Conservation (phyloP, 1,140 invertebrate species). For the Sogatella furcifera region DNA sequence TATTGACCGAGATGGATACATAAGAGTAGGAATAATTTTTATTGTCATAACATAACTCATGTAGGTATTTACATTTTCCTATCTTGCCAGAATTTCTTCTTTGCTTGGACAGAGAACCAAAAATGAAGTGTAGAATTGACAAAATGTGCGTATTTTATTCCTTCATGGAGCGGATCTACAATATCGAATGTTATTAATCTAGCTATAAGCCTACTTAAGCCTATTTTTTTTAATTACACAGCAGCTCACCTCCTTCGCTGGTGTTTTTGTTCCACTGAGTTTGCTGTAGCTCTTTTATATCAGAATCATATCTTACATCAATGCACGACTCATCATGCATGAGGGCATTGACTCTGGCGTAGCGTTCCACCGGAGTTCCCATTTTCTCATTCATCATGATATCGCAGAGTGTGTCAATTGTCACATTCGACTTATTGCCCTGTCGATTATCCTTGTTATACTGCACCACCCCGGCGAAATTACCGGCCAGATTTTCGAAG, state of each 20-base stretch:
- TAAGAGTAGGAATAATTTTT: too few species aligned
- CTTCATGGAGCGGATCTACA: too few species aligned
- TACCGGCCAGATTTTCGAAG: constrained; percentile 66
- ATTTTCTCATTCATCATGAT: constrained; percentile 54
- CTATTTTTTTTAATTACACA: not conserved
- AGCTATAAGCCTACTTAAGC: too few species aligned
- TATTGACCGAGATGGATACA: too few species aligned
- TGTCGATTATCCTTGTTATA: constrained; percentile 87
- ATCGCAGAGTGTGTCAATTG: constrained; percentile 66
- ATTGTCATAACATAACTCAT: too few species aligned
- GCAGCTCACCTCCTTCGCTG: constrained; percentile 47
- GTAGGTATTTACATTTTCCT: too few species aligned
- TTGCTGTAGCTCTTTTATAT: constrained; percentile 60
- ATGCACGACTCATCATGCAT: constrained; percentile 63
- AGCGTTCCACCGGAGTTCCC: constrained; percentile 50
- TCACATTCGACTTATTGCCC: constrained; percentile 49
- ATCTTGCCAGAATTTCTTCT: too few species aligned
- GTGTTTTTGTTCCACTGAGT: constrained; percentile 50
- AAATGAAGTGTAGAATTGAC: too few species aligned
- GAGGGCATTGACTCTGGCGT: constrained; percentile 61
- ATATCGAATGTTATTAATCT: too few species aligned
- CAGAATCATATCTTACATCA: constrained; percentile 71
- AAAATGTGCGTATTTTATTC: too few species aligned
- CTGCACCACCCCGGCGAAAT: constrained; percentile 80
- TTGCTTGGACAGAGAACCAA: too few species aligned